A percentile compares a stretch with the other conserved stretches of the same genome.
phyloP scores from a whole-genome alignment of 1,140 invertebrate genomes.

The Anthonomus grandis region DNA sequence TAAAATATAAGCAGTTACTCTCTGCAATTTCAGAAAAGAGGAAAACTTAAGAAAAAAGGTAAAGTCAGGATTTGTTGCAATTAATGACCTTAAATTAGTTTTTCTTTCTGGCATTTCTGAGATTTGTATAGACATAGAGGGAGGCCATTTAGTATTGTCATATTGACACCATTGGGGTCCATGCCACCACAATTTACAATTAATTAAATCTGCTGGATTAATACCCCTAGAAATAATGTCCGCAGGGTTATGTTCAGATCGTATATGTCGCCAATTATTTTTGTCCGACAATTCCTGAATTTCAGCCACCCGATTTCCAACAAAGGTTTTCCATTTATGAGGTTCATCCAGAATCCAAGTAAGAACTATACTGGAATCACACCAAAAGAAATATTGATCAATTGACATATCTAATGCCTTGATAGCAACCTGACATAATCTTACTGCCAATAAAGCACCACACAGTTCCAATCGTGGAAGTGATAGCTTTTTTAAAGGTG shows the following conservation, averaged over 20 bases:
- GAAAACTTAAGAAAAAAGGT: constrained; percentile 4
- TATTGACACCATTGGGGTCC: constrained; percentile 30
- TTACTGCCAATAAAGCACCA: constrained; percentile 34
- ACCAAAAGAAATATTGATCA: constrained; percentile 33
- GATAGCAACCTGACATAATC: constrained; percentile 26
- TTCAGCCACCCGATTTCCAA: constrained; percentile 44
- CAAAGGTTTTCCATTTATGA: constrained; percentile 41
- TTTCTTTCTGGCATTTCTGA: constrained; percentile 16
- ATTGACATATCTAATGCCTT: constrained; percentile 32
- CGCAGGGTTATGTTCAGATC: constrained; percentile 3
- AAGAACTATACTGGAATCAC: constrained; percentile 46
- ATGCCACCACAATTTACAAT: constrained; percentile 7
- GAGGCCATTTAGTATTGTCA: constrained; percentile 23
- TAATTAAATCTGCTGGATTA: constrained; percentile 44
- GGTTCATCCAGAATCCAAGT: constrained; percentile 44
- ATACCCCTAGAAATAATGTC: constrained; percentile 21
- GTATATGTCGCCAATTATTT: constrained; percentile 47
- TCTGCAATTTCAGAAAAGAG: constrained; percentile 3
- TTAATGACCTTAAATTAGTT: constrained; percentile 4
- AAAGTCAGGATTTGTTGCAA: neutral
- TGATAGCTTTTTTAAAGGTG: constrained; percentile 26
- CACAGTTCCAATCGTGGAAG: constrained; percentile 32
- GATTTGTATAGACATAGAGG: constrained; percentile 35
- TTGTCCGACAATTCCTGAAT: constrained; percentile 35
- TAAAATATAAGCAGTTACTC: constrained; percentile 1